A percentile compares a stretch with the other conserved stretches of the same genome.
Conservation (phyloP, 2,113 vertebrate genomes). For the Aspidoscelis tigris region DNA sequence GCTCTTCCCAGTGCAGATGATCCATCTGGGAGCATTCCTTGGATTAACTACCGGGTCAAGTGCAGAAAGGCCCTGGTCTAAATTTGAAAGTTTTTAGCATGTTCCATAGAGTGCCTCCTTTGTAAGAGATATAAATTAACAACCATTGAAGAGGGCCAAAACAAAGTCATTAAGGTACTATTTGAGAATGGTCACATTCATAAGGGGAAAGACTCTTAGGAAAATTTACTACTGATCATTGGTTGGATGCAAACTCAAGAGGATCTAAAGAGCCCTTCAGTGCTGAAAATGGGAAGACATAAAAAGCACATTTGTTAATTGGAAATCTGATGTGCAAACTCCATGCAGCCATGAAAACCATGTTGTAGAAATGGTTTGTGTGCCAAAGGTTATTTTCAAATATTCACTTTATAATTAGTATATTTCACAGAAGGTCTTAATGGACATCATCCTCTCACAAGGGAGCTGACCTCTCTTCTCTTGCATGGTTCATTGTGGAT, state of each 20-base stretch:
- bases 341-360: neutral
- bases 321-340: neutral
- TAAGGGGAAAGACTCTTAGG: conserved; percentile 53
- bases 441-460: conserved; percentile 23
- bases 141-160: conserved; percentile 49
- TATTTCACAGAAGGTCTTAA: conserved; percentile 39
- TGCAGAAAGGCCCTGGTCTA: conserved; percentile 32
- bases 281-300: conserved; percentile 37
- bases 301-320: conserved; percentile 29
- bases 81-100: conserved; percentile 63
- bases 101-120: conserved; percentile 50
- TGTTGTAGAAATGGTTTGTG: neutral
- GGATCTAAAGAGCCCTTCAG: conserved; percentile 44
- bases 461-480: neutral
- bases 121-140: conserved; percentile 59
- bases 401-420: neutral
- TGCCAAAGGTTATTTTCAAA: neutral
- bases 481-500: neutral
- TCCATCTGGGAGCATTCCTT: too few species aligned
- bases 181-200: conserved; percentile 56
- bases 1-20: too few species aligned
- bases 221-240: conserved; percentile 48
- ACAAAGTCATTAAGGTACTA: conserved; percentile 55
- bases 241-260: conserved; percentile 60
- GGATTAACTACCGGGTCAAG: too few species aligned